Conservation (phyloP, 2,113 vertebrate genomes). For the Saimiri boliviensis region DNA sequence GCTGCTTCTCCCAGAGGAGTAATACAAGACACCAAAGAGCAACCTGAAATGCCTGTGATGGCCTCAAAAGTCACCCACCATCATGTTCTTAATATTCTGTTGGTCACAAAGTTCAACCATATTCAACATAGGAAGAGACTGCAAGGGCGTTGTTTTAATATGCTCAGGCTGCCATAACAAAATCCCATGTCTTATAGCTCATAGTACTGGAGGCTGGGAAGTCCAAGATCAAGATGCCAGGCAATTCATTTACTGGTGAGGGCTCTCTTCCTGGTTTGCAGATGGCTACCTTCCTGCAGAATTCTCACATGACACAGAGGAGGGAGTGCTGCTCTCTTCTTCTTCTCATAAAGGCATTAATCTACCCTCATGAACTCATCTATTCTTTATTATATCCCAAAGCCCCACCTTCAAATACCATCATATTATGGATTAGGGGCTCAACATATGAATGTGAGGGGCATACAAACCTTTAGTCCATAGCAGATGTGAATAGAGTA, state of each 20-base stretch:
- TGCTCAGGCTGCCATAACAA: neutral
- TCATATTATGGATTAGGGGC: neutral
- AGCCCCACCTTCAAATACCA: neutral
- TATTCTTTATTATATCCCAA: neutral
- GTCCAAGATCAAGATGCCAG: neutral
- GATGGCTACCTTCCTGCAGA: neutral
- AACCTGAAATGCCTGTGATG: neutral
- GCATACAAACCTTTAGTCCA: neutral
- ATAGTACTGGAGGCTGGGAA: neutral
- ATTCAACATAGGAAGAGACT: neutral
- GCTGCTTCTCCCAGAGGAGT: neutral
- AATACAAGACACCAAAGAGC: neutral
- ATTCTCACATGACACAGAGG: neutral
- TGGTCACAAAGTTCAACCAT: neutral
- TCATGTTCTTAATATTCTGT: fast-evolving
- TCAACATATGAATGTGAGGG: neutral
- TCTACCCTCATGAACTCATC: neutral
- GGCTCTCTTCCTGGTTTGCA: neutral
- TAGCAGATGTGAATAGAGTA: neutral
- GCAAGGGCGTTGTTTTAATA: neutral
- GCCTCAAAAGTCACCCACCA: neutral
- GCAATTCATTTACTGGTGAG: neutral
- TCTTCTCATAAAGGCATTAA: neutral
- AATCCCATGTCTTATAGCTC: neutral
- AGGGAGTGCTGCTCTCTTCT: neutral